Evolutionary conservation across 1,140 invertebrate genomes (phyloP), one percentile per base, ranked within the genome.

Genomic region (Trichonephila clavata): DNA sequence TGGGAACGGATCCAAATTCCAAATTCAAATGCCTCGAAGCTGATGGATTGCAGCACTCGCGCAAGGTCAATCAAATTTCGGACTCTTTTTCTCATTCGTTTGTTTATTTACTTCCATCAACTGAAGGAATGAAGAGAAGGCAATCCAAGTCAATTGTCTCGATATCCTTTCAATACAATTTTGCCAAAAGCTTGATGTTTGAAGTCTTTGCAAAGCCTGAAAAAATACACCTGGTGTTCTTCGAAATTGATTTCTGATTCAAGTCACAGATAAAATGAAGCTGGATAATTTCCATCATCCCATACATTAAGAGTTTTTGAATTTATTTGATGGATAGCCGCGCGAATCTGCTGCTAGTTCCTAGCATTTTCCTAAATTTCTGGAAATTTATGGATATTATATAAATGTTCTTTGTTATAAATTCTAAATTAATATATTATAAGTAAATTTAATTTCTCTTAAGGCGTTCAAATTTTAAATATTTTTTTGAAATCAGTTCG

Each of bases 11-110:
- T 84, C 39, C 32, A 81, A 81, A 89, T 89, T 80, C 88, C 18
- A n/a, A 90, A 92, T 90, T 92, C 61, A 84, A 68, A 92, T 92
- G 91, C 91, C 91, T 92, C 91, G 60, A 86, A 92, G 91, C 61
- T 92, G 91, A 92, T 92, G 91, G 65, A 92, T 92, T 86, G 7
- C 61, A 32, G 21, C 24, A 32, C n/a, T 39, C 84, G 80, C 21
- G 14, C 81, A 68, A 86, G 63, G 60, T 83, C 84, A 86, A 91
- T 63, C 88, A 59, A 63, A 86, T 14, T 21, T 39, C 61, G n/a
- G 39, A n/a, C 24, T 71, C 50, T 90, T 90, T 80, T 90, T 24
- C 24, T 90, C 68, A 39, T 61, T 86, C 50, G 81, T 59, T 81
- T 61, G 21, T 86, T 86, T 86, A 61, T 86, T 86, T 61, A 2